Conservation (phyloP, 1,140 invertebrate genomes). For the Lanistes nyassanus region DNA sequence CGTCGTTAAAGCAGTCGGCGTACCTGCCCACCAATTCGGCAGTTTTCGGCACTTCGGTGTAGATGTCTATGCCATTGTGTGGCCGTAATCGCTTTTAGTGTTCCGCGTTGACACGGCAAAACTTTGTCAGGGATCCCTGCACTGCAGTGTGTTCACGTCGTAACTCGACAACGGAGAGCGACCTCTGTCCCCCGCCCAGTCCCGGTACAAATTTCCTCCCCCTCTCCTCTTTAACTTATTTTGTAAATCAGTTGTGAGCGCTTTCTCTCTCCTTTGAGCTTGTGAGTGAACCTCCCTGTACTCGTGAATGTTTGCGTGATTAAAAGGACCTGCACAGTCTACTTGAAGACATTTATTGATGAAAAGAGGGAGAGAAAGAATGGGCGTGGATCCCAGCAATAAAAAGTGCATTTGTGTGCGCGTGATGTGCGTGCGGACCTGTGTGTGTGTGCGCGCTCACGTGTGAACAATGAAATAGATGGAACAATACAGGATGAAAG, state of each 20-base stretch:
- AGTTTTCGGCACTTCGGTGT: not conserved
- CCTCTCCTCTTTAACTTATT: not conserved
- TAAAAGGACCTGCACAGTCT: not conserved
- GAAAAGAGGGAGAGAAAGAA: too few relatives aligned
- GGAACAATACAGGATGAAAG: not conserved
- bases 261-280: not conserved
- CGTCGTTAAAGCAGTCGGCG: constrained; percentile 38
- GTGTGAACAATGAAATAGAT: not conserved
- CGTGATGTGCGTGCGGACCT: constrained; percentile 5
- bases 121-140: too few relatives aligned
- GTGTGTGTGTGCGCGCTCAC: not conserved
- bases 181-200: too few relatives aligned
- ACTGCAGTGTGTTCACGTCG: not conserved
- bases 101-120: too few relatives aligned
- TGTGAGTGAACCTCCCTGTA: not conserved
- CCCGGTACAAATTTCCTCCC: not conserved
- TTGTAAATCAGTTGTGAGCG: not conserved
- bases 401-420: not conserved
- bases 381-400: not conserved
- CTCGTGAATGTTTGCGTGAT: not conserved
- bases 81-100: too few relatives aligned
- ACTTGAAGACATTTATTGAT: not conserved
- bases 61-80: too few relatives aligned
- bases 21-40: constrained; percentile 21
- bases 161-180: too few relatives aligned